Percentiles rank a stretch among this genome's conserved stretches.
Evolutionary conservation across 2,113 vertebrate species (phyloP).

Genomic region (Semnornis frantzii): DNA sequence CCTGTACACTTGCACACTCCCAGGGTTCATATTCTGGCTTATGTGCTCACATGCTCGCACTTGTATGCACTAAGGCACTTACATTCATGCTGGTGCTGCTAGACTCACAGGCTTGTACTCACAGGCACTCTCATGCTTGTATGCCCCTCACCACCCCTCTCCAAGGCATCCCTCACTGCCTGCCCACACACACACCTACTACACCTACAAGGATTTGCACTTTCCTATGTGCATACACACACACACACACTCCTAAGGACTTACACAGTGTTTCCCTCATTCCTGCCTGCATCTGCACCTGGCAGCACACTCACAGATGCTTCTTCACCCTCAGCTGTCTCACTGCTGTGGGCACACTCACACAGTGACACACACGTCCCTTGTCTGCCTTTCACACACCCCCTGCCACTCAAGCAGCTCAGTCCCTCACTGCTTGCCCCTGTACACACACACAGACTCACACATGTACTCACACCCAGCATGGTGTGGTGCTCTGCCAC

Average conservation of each 20-base stretch:
- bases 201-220: background rate
- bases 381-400: background rate
- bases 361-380: background rate
- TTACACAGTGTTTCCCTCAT: background rate
- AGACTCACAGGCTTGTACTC: background rate
- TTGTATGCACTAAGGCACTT: background rate
- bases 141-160: background rate
- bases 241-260: background rate
- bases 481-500: background rate
- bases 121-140: background rate
- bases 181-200: fast-evolving
- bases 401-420: background rate
- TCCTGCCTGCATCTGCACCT: background rate
- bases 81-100: background rate
- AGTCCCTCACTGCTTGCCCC: background rate
- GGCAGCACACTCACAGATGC: background rate
- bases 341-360: background rate
- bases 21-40: background rate
- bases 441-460: too few species aligned
- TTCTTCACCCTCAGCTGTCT: background rate
- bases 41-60: fast-evolving
- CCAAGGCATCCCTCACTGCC: background rate
- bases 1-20: background rate
- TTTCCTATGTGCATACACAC: too few species aligned
- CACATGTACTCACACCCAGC: background rate